Evolutionary conservation across 2,888 invertebrate species (phyloP).

Genomic region (Erynnis tages): DNA sequence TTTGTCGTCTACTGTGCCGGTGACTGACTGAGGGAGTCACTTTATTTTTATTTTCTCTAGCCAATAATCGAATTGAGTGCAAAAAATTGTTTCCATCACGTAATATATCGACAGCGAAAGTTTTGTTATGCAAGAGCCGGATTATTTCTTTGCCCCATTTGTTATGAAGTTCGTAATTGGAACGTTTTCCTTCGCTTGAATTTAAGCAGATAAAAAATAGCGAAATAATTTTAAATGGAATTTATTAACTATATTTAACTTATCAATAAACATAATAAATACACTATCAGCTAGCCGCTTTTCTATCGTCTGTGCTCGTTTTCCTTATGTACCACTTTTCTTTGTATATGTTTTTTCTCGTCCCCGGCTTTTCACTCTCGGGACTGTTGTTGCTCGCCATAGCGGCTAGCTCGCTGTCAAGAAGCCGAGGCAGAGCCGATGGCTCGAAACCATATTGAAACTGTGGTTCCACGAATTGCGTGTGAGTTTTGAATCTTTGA

Average conservation of each 20-base stretch:
- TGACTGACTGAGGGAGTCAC: conserved; percentile 46
- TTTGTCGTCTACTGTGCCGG: conserved; percentile 53
- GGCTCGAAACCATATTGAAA: conserved; percentile 78
- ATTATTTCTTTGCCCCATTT: conserved; percentile 12
- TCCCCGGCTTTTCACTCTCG: conserved; percentile 64
- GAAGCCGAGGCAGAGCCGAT: conserved; percentile 55
- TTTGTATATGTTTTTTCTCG: conserved; percentile 69
- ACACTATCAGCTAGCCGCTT: conserved; percentile 65
- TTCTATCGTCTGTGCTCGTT: conserved; percentile 61
- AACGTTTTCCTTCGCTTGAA: not conserved
- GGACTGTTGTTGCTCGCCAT: conserved; percentile 68
- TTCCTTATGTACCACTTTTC: conserved; percentile 76
- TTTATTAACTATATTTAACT: conserved; percentile 29
- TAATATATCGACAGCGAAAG: conserved; percentile 73
- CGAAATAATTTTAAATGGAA: not conserved
- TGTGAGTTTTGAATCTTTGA: conserved; percentile 52
- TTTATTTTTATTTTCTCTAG: conserved; percentile 42
- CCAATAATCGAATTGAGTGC: conserved; percentile 39
- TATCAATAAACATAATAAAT: conserved; percentile 52
- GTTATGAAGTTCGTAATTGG: conserved; percentile 6
- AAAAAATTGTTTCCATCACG: conserved; percentile 60
- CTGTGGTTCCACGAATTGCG: conserved; percentile 71
- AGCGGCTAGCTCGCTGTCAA: conserved; percentile 68
- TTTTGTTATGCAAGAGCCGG: conserved; percentile 51
- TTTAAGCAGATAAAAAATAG: not conserved